phyloP scores from a whole-genome alignment of 2,113 vertebrate genomes.

The Ondatra zibethicus region DNA sequence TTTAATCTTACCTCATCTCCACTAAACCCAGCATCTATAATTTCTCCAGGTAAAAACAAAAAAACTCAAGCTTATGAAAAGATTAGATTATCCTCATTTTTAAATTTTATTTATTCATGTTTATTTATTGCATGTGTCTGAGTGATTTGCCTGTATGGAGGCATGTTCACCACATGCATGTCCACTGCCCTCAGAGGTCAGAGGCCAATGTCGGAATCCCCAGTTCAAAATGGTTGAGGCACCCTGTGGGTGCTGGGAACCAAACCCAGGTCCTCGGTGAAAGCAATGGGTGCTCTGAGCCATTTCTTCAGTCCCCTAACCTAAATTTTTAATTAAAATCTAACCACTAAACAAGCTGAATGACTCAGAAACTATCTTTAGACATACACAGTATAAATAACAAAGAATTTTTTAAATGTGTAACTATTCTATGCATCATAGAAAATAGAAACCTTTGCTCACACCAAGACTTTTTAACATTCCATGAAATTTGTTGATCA shows the following conservation, averaged over 20 bases:
- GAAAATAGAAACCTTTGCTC: background rate
- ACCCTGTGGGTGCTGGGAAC: background rate
- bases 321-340: constrained; percentile 20
- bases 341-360: constrained; percentile 51
- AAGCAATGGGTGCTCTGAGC: background rate
- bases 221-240: background rate
- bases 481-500: constrained; percentile 41
- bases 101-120: background rate
- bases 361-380: constrained; percentile 27
- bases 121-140: background rate
- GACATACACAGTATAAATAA: constrained; percentile 44
- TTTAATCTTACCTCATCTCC: background rate
- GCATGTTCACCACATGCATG: background rate
- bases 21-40: constrained; percentile 39
- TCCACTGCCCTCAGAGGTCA: background rate
- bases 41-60: constrained; percentile 57
- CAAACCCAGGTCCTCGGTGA: background rate
- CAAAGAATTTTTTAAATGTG: background rate
- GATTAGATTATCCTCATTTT: background rate
- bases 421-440: constrained; percentile 26
- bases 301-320: background rate
- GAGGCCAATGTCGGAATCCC: background rate
- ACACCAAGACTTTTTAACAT: constrained; percentile 53
- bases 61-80: constrained; percentile 48
- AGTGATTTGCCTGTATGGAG: background rate